Base-by-base conservation (phyloP, 2,797 vertebrate genomes). In the Myotis daubentonii region DNA sequence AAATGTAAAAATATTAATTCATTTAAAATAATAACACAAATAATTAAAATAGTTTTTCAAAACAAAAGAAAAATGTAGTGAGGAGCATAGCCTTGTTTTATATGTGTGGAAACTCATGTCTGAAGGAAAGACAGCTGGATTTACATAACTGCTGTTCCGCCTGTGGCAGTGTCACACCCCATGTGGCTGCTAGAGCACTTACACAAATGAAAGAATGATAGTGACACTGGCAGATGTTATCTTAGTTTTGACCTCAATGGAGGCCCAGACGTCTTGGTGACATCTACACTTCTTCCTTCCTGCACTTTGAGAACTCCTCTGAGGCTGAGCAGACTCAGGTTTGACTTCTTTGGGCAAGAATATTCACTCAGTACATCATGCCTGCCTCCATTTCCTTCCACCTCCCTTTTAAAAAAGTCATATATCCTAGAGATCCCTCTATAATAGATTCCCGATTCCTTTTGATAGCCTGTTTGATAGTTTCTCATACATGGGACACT, bases 11-110 rank as follows among this genome's bases (percentile, higher is more conserved):
- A 51, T 79, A 41, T 20, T 33, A 33, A 33, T 55, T 81, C 23
- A 75, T 70, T 86, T 70, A 86, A 82, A 93, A 66, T 65, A 87
- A 47, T 33, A 44, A 53, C 47, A 22, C 41, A 93, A 60, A 28
- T 60, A 60, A 75, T 94, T 82, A 80, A 93, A 83, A n/a, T 44
- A 81, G 16, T 41, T 71, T 91, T 82, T 36, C 28, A 55, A 41
- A 84, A 36, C 55, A 41, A 83, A 78, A 36, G 3, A 88, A 79
- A 55, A 70, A n/a, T 7, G 33, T 68, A 49, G 66, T 84, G 57
- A 80, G 71, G 66, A 70, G 19, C 60, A 81, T 55, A 79, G 8
- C 47, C 44, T 65, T 93, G 20, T 89, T 94, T 68, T 65, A 8
- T 84, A 57, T 80, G 86, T 92, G 86, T 79, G 13, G 30, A 86